Base-by-base conservation (phyloP, 2,888 invertebrate genomes). In the Calliphora vomitoria region DNA sequence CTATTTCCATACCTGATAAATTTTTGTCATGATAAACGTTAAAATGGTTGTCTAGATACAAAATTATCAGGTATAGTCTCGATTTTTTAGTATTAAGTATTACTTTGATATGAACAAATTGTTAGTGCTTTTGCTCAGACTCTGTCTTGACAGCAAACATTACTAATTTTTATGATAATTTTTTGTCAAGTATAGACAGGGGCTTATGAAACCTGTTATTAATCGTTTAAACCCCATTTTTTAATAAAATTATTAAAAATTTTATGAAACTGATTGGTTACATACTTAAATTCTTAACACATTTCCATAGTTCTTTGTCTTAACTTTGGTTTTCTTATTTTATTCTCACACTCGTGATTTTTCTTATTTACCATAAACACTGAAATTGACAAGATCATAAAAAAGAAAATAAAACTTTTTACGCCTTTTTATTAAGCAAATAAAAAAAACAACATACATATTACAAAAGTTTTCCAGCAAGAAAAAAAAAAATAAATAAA, bases 351-450 rank as follows among this genome's bases (percentile, higher is more conserved):
- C 20, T 60, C 60, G 31, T 6, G 0, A 35, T 44, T 31, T 58
- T 62, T 35, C 50, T 69, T 79, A 50, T 35, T 62, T 20, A 20
- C 15, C 60, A 80, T 60, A 60, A 80, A 71, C 35, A 18, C 44
- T 20, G 4, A 41, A 80, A 55, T 47, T 74, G 20, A 74, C 31
- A 74, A 6, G 82, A 75, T 58, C 66, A 47, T 82, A 58, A 82
- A 82, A 53, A 82, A 53, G 64, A 41, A 50, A 60, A 50, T 60
- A 60, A 76, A 82, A 82, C 25, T 31, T 69, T 69, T 69, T 41
- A 82, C 62, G 76, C 82, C 60, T 76, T 82, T 76, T 82, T 53
- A 68, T 82, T 82, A 8, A 60, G 0, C 38, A 69, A 69, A 82
- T 25, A 69, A 69, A 76, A 47, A 8, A 1, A 82, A 82, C 4